Conservation (phyloP, 2,888 invertebrate genomes). For the Microdon myrmicae region DNA sequence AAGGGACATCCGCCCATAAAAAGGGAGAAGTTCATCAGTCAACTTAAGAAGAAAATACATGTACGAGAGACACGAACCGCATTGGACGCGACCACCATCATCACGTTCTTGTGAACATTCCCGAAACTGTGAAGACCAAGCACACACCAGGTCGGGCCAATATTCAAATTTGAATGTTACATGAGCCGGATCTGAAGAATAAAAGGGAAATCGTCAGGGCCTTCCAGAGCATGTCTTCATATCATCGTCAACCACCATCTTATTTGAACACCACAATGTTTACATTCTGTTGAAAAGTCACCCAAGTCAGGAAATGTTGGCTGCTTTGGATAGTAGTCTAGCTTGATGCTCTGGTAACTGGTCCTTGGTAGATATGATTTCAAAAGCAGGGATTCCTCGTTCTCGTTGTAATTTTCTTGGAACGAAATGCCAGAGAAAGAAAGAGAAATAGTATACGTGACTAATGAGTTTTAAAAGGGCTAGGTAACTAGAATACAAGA, state of each 20-base stretch:
- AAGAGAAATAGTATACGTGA: slow-evolving; percentile 29
- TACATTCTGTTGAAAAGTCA: slow-evolving; percentile 39
- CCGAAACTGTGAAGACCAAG: slow-evolving; percentile 25
- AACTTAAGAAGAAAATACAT: too few relatives aligned
- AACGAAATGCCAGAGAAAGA: slow-evolving; percentile 15
- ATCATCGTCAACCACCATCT: slow-evolving; percentile 37
- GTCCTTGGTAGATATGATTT: slow-evolving; percentile 25
- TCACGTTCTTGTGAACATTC: slow-evolving; percentile 45
- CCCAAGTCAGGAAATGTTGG: slow-evolving; percentile 25
- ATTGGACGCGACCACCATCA: slow-evolving; percentile 26
- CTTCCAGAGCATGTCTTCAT: slow-evolving; percentile 14
- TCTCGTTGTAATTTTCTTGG: slow-evolving; percentile 3
- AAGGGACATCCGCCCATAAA: too few relatives aligned
- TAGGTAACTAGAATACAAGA: slow-evolving; percentile 16
- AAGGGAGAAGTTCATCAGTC: too few relatives aligned
- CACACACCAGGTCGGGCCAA: slow-evolving; percentile 40
- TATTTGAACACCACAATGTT: slow-evolving; percentile 32
- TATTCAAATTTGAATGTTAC: slow-evolving; percentile 49
- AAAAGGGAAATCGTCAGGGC: slow-evolving; percentile 2
- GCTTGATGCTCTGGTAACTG: too few relatives aligned
- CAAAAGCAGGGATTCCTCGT: slow-evolving; percentile 3
- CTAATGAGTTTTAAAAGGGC: slow-evolving; percentile 46
- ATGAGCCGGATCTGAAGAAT: slow-evolving; percentile 27
- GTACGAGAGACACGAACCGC: too few relatives aligned
- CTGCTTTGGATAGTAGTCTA: neutral